phyloP scores from a whole-genome alignment of 2,888 invertebrate genomes.

The Tipula lateralis region DNA sequence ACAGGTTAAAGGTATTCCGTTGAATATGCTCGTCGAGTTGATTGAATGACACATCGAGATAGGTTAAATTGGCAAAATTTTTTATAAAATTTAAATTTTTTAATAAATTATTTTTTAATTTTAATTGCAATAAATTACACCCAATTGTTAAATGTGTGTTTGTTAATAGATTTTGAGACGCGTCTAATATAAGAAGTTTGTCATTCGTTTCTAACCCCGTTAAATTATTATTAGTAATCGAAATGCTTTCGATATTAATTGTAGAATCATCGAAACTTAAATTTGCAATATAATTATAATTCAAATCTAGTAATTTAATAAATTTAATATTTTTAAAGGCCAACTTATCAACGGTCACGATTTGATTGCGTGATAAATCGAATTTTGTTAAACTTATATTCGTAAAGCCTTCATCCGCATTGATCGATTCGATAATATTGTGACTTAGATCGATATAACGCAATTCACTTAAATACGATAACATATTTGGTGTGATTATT shows the following conservation, averaged over 20 bases:
- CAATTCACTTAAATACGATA: constrained; percentile 25
- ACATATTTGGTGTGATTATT: constrained; percentile 12
- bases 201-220: neutral
- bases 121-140: neutral
- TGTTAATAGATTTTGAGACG: neutral
- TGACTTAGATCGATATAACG: constrained; percentile 27
- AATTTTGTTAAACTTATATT: neutral
- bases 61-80: neutral
- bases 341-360: neutral
- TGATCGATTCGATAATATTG: neutral
- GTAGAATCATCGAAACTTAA: neutral
- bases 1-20: neutral
- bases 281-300: neutral
- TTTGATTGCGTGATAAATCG: neutral
- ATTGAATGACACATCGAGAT: neutral
- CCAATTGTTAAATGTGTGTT: neutral
- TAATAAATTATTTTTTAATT: neutral
- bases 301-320: neutral
- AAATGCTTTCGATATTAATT: neutral
- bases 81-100: neutral
- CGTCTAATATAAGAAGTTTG: neutral
- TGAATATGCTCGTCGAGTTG: neutral
- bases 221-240: neutral
- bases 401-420: neutral
- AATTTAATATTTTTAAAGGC: neutral